Percentiles rank a stretch among this genome's conserved stretches.
These are phyloP conservation scores for Butastur rufipennis DNA, from an alignment of 2,113 vertebrate species.

Conservation along the genomic window DNA sequence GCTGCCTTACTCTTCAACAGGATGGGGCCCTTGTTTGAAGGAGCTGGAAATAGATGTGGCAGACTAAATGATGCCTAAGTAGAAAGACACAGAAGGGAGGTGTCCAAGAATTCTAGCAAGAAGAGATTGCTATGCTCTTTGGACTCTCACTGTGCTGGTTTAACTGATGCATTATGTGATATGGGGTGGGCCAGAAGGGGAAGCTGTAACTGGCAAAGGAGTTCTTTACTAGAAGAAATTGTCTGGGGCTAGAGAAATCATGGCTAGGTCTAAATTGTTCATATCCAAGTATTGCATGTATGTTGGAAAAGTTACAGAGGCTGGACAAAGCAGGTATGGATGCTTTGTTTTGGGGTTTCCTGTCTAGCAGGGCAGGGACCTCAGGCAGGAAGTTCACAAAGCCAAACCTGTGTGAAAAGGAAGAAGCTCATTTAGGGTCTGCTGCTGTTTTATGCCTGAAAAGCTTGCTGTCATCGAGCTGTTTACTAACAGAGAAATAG, in stretches of 20 bases:
- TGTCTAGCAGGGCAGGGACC: neutral
- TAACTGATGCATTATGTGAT: neutral
- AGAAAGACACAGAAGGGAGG: neutral
- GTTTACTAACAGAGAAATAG: neutral
- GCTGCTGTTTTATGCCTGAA: neutral
- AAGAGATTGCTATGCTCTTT: neutral
- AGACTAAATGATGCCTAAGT: neutral
- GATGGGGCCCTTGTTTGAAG: neutral
- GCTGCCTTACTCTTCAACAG: neutral
- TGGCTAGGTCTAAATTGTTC: neutral
- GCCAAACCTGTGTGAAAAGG: neutral
- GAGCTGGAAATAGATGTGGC: neutral
- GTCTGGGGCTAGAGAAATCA: neutral
- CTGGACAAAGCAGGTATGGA: neutral
- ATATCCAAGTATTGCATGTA: neutral
- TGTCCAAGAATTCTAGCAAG: neutral
- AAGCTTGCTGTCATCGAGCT: neutral
- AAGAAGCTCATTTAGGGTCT: neutral
- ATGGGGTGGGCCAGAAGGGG: neutral
- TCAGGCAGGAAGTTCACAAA: neutral
- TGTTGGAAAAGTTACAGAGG: neutral
- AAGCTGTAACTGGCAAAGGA: neutral
- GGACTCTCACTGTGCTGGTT: neutral
- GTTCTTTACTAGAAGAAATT: neutral
- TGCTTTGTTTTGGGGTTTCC: neutral